A percentile compares a stretch with the other conserved stretches of the same genome.
These are phyloP conservation scores for Numenius phaeopus DNA, from an alignment of 2,797 vertebrate species.

Conservation along the genomic window DNA sequence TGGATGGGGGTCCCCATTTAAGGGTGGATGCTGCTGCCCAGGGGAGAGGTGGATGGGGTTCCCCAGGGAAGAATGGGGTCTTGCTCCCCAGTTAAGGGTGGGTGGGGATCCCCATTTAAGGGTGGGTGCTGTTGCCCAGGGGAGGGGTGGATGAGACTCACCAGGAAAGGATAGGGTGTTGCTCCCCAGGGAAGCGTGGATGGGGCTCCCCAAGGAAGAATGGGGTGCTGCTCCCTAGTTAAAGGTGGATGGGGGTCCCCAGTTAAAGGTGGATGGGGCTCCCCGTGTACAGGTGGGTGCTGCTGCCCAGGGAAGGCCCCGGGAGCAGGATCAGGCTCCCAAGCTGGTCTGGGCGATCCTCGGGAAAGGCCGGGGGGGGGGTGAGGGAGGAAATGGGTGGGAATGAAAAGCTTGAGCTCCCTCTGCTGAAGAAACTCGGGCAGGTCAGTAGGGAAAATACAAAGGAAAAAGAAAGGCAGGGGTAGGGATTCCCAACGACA, in stretches of 20 bases:
- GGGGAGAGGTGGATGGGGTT: background rate
- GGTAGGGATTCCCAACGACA: background rate
- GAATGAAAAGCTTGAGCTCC: background rate
- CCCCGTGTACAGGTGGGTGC: background rate
- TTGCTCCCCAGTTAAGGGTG: background rate
- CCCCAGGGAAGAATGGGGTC: background rate
- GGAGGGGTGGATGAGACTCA: background rate
- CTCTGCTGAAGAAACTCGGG: constrained; percentile 17
- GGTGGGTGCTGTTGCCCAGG: background rate
- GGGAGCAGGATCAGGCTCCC: background rate
- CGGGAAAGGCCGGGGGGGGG: accelerated
- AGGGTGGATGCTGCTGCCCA: no score
- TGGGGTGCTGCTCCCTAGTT: background rate
- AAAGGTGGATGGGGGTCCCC: background rate
- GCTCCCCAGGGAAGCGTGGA: background rate
- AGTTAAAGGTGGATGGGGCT: background rate
- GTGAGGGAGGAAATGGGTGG: background rate
- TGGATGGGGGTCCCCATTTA: background rate
- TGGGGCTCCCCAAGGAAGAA: no score
- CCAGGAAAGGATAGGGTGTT: background rate
- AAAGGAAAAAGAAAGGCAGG: background rate
- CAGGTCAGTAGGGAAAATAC: background rate
- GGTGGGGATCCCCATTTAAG: background rate
- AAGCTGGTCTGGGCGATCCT: accelerated
- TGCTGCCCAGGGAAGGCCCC: background rate